These are phyloP conservation scores for Alcis repandata DNA, from an alignment of 2,888 invertebrate species.

Conservation along the genomic window DNA sequence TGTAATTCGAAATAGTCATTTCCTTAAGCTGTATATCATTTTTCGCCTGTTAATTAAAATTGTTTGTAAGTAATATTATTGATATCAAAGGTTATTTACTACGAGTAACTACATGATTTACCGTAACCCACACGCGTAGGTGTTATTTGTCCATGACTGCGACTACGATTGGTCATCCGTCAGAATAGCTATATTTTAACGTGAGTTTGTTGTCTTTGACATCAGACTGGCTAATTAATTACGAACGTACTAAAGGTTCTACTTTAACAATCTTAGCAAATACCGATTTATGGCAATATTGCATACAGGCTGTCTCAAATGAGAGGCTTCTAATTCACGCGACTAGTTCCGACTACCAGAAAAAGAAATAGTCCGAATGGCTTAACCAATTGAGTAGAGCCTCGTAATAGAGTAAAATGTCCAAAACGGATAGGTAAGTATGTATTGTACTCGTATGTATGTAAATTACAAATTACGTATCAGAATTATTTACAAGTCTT, in stretches of 20 bases:
- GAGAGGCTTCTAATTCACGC: too few species aligned
- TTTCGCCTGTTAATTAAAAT: background rate
- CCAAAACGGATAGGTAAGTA: too few species aligned
- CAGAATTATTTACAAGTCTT: background rate
- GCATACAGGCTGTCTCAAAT: background rate
- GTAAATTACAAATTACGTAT: too few species aligned
- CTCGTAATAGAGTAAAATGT: too few species aligned
- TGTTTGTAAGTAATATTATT: background rate
- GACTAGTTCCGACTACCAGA: too few species aligned
- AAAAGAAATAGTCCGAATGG: too few species aligned
- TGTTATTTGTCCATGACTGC: conserved; percentile 17
- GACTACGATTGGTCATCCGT: conserved; percentile 22
- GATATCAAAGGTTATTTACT: background rate
- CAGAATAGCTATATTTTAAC: conserved; percentile 16
- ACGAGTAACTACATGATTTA: conserved; percentile 1
- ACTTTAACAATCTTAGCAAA: conserved; percentile 23
- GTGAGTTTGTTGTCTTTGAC: conserved; percentile 29
- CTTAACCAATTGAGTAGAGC: too few species aligned
- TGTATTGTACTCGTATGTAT: too few species aligned
- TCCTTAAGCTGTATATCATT: background rate
- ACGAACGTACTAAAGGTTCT: conserved; percentile 11
- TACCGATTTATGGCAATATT: conserved; percentile 14
- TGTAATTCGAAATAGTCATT: background rate
- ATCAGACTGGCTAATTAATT: conserved; percentile 28
- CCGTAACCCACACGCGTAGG: conserved; percentile 9